These are phyloP conservation scores for Pampusana beccarii DNA, from an alignment of 2,113 vertebrate genomes.

Conservation along the genomic window DNA sequence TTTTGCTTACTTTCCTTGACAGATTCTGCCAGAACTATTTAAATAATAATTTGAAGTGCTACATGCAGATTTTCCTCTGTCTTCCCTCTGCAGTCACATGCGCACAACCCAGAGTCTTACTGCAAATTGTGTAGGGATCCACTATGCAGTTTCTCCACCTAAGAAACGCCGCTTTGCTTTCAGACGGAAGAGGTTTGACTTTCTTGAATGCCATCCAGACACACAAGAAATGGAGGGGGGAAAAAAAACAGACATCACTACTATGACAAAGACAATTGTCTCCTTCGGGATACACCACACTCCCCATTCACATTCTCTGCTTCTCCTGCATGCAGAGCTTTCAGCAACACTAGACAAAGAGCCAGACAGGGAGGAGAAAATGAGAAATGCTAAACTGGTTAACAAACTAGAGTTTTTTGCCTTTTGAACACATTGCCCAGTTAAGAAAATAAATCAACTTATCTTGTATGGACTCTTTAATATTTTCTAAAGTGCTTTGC, in stretches of 20 bases:
- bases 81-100: neutral
- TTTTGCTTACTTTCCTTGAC: conserved; percentile 36
- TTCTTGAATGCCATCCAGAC: neutral
- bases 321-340: neutral
- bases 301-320: neutral
- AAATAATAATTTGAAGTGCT: conserved; percentile 35
- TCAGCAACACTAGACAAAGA: neutral
- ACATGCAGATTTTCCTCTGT: conserved; percentile 12
- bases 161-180: neutral
- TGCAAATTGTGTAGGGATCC: neutral
- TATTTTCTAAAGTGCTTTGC: neutral
- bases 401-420: neutral
- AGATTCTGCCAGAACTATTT: conserved; percentile 43
- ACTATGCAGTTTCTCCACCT: neutral
- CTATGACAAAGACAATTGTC: neutral
- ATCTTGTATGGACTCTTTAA: neutral
- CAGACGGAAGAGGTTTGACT: neutral
- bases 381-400: neutral
- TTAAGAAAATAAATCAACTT: neutral
- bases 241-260: neutral
- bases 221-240: neutral
- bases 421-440: neutral
- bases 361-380: neutral
- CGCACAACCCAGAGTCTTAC: neutral
- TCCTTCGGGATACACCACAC: neutral